Conservation (phyloP, 2,888 invertebrate genomes). For the Caenorhabditis sp. region DNA sequence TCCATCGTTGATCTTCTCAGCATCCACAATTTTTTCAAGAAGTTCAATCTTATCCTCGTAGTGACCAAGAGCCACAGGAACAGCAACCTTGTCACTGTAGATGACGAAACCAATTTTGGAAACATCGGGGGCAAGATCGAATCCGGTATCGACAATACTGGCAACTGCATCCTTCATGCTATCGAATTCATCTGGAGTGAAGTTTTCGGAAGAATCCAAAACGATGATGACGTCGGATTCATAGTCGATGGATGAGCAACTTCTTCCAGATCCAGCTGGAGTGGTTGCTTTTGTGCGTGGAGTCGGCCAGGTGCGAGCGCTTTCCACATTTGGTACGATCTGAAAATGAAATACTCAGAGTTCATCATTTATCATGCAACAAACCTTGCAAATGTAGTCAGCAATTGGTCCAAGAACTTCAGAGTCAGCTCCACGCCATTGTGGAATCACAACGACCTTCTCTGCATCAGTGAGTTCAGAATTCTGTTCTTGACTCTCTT, state of each 20-base stretch:
- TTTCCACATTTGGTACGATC: conserved; percentile 68
- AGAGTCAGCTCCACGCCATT: conserved; percentile 79
- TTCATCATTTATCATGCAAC: neutral
- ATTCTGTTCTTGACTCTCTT: conserved; percentile 61
- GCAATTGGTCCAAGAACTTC: conserved; percentile 78
- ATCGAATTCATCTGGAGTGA: conserved; percentile 76
- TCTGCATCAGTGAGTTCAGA: conserved; percentile 53
- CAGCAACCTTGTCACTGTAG: conserved; percentile 82
- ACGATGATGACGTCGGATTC: conserved; percentile 80
- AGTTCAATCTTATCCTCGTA: conserved; percentile 82
- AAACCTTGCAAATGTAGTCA: conserved; percentile 78
- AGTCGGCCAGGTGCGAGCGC: conserved; percentile 66
- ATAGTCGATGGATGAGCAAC: conserved; percentile 57
- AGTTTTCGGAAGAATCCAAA: conserved; percentile 82
- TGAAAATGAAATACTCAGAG: conserved; percentile 25
- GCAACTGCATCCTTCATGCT: conserved; percentile 80
- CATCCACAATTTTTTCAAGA: conserved; percentile 78
- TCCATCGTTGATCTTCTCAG: conserved; percentile 78
- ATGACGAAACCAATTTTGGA: conserved; percentile 81
- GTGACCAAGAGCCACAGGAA: conserved; percentile 82
- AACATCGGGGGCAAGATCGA: conserved; percentile 82
- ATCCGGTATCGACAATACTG: conserved; percentile 80
- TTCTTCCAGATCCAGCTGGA: conserved; percentile 37
- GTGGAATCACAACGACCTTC: conserved; percentile 73
- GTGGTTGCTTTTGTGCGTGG: conserved; percentile 62